phyloP scores from a whole-genome alignment of 2,113 vertebrate species.

The Turnix velox region DNA sequence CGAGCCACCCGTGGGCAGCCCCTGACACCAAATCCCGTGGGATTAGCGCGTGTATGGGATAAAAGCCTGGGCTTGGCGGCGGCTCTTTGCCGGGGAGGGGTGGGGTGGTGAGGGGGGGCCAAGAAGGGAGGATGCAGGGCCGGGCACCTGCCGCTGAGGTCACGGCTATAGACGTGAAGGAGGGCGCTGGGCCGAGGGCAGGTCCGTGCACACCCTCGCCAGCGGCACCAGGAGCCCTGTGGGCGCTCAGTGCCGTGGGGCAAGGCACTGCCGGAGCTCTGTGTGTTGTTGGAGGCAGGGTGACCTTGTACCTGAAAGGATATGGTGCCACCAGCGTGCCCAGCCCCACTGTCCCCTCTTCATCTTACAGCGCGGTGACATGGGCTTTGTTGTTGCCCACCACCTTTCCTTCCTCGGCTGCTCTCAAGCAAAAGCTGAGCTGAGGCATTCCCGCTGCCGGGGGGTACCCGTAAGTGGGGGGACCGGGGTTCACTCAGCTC shows the following conservation, averaged over 20 bases:
- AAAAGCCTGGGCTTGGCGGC: background rate
- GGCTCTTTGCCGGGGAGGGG: background rate
- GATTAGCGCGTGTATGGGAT: background rate
- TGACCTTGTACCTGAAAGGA: background rate
- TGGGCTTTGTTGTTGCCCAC: background rate
- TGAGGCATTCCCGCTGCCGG: fast-evolving
- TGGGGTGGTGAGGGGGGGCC: slow-evolving; percentile 20
- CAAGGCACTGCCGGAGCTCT: background rate
- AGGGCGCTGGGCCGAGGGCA: background rate
- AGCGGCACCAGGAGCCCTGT: background rate
- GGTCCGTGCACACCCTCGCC: background rate
- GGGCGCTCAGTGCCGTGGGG: background rate
- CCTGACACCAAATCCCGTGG: background rate
- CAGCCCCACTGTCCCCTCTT: background rate
- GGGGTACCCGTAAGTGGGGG: background rate
- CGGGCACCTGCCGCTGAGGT: slow-evolving; percentile 19
- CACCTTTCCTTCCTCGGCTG: background rate
- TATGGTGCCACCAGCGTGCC: fast-evolving
- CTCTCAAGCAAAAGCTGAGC: background rate
- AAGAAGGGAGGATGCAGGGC: background rate
- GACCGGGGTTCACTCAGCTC: background rate
- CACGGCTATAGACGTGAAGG: slow-evolving; percentile 38
- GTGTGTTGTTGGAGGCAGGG: background rate
- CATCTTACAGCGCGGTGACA: fast-evolving
- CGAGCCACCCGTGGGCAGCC: background rate